These are phyloP conservation scores for Anabas testudineus DNA, from an alignment of 2,797 vertebrate genomes.

Conservation along the genomic window DNA sequence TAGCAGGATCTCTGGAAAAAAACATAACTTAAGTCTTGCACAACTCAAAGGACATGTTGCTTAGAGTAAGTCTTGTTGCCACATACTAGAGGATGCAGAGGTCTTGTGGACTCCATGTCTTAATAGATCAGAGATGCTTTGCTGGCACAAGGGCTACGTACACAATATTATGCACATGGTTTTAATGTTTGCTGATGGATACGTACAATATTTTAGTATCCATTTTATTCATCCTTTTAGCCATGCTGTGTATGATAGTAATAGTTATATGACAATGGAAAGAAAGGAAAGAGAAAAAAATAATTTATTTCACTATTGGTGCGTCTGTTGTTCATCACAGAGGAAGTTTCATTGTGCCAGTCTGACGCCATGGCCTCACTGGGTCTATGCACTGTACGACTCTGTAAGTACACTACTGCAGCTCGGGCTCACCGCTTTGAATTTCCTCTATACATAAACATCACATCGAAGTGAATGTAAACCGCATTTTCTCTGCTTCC, in stretches of 20 bases:
- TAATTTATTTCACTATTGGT: constrained; percentile 16
- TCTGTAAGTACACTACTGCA: constrained; percentile 87
- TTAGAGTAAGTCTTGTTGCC: too few relatives aligned
- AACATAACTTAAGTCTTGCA: too few relatives aligned
- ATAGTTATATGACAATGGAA: background rate
- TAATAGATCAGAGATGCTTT: too few relatives aligned
- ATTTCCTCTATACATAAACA: constrained; percentile 40
- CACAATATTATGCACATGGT: too few relatives aligned
- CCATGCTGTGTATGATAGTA: background rate
- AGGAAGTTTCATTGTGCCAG: constrained; percentile 94
- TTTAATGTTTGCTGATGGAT: too few relatives aligned
- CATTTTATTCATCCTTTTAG: constrained; percentile 2
- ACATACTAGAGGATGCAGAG: too few relatives aligned
- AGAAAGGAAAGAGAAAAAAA: background rate
- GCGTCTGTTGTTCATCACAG: constrained; percentile 75
- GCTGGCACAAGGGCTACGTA: too few relatives aligned
- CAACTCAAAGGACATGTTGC: too few relatives aligned
- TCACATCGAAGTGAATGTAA: constrained; percentile 29
- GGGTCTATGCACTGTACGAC: constrained; percentile 97
- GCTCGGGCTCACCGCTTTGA: background rate
- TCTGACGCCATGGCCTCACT: constrained; percentile 96
- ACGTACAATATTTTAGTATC: background rate
- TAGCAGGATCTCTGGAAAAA: too few relatives aligned
- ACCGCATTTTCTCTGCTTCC: constrained; percentile 17
- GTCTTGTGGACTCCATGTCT: too few relatives aligned